A percentile compares a stretch with the other conserved stretches of the same genome.
phyloP scores from a whole-genome alignment of 1,140 invertebrate species.

The Ips nitidus region DNA sequence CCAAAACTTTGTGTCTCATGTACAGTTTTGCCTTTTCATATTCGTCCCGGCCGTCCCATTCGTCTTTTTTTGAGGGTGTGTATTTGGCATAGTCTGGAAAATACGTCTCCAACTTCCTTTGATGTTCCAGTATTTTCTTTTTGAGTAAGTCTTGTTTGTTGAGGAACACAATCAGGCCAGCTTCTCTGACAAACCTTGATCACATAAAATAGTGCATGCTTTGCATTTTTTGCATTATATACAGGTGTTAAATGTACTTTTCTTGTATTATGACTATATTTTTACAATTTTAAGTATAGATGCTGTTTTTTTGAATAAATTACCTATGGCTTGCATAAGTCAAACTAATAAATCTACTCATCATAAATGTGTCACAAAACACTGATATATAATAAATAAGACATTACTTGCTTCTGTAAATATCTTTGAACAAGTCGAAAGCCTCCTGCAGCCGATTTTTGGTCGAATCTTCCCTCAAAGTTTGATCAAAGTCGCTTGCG shows the following conservation, averaged over 20 bases:
- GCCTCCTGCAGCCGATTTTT: constrained; percentile 74
- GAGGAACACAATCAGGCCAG: constrained; percentile 77
- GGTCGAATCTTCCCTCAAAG: constrained; percentile 66
- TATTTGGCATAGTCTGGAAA: constrained; percentile 67
- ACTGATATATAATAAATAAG: too few species aligned
- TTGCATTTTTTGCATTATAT: too few species aligned
- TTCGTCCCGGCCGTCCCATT: constrained; percentile 56
- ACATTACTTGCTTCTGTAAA: constrained; percentile 72
- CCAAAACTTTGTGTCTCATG: constrained; percentile 67
- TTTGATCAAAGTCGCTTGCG: constrained; percentile 76
- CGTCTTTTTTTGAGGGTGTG: constrained; percentile 52
- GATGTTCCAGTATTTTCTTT: constrained; percentile 65
- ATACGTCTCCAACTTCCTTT: constrained; percentile 63
- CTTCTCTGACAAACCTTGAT: constrained; percentile 67
- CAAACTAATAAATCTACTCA: too few species aligned
- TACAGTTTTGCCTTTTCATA: constrained; percentile 67
- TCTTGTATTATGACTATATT: too few species aligned
- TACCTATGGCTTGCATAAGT: too few species aligned
- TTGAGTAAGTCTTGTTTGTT: constrained; percentile 81
- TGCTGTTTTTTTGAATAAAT: too few species aligned
- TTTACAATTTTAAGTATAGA: not conserved
- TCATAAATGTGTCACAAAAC: too few species aligned
- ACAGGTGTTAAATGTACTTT: too few species aligned
- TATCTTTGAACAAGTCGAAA: constrained; percentile 70
- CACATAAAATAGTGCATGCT: constrained; percentile 2